phyloP scores from a whole-genome alignment of 2,797 vertebrate genomes.

The Zalophus californianus region DNA sequence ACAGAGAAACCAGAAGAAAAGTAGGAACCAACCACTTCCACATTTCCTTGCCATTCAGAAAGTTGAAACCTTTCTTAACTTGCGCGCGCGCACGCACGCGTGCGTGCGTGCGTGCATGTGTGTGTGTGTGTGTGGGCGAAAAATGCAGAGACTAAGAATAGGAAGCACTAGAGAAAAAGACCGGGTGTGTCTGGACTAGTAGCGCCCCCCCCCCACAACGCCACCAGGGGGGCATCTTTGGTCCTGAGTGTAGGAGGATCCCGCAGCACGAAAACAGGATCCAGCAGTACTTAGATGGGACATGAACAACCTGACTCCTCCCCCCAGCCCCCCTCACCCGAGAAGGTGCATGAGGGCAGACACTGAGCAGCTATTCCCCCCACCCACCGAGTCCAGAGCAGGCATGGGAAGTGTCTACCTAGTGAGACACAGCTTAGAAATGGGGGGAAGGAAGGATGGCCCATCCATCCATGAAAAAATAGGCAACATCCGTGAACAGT shows the following conservation, averaged over 20 bases:
- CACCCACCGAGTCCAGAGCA: background rate
- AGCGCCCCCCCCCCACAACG: no score
- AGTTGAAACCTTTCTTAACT: background rate
- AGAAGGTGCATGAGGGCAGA: background rate
- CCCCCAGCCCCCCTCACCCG: background rate
- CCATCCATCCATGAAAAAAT: background rate
- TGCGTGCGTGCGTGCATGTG: background rate
- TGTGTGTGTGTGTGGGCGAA: background rate
- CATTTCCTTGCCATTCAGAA: background rate
- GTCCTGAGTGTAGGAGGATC: background rate
- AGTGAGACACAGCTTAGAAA: background rate
- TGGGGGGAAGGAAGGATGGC: background rate
- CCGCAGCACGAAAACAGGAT: background rate
- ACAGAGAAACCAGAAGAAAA: conserved; percentile 27
- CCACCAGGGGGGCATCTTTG: background rate
- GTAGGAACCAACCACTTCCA: background rate
- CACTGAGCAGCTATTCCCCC: conserved; percentile 2
- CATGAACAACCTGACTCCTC: background rate
- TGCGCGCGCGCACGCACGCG: background rate
- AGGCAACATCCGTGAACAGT: background rate
- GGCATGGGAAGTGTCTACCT: background rate
- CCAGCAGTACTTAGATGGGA: background rate
- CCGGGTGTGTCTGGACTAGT: background rate
- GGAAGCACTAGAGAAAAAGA: background rate
- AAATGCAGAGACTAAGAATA: background rate